Base-by-base conservation (phyloP, 1,140 invertebrate species). In the Philopotamus ludificatus region DNA sequence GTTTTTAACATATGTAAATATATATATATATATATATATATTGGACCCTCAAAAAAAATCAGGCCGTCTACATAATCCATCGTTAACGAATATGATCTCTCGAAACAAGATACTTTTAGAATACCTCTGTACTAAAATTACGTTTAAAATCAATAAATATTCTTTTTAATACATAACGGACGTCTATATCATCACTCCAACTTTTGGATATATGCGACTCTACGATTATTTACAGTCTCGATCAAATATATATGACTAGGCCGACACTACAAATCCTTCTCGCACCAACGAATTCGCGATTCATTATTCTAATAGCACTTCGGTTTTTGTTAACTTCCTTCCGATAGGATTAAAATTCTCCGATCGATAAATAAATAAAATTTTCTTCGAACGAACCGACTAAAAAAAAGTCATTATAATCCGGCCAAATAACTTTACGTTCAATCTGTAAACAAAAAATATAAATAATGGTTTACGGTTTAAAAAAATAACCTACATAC, bases 181-280 rank as follows among this genome's bases (percentile, higher is more conserved):
- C 57, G 57, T 60, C 15, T 44, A 16, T 22, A 28, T 60, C 39
- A 60, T 60, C 57, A 60, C 57, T 57, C 28, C 20, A 60, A 34
- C 28, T 47, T 9, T 45, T 60, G 57, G 22, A 60, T 60, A 47
- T 60, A 47, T 39, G 42, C 57, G 47, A 47, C 20, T 58, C 41
- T 60, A 60, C 42, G 28, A 60, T 60, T 41, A 39, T 60, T 60
- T 60, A 60, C 57, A 60, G 41, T 60, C 22, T 26, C 47, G 21
- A 60, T 47, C 16, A 15, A 16, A 60, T 42, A 47, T 47, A 60
- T 60, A 39, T 60, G 57, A 60, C 57, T 60, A 60, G 57, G 45
- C 57, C 21, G 22, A 18, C 25, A 16, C 34, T 12, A 7, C 9
- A 23, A 42, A 2, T 10, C 15, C 22, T 44, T 60, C 42, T 21